A percentile compares a stretch with the other conserved stretches of the same genome.
phyloP scores from a whole-genome alignment of 2,113 vertebrate genomes.

The Myiagra hebetior region DNA sequence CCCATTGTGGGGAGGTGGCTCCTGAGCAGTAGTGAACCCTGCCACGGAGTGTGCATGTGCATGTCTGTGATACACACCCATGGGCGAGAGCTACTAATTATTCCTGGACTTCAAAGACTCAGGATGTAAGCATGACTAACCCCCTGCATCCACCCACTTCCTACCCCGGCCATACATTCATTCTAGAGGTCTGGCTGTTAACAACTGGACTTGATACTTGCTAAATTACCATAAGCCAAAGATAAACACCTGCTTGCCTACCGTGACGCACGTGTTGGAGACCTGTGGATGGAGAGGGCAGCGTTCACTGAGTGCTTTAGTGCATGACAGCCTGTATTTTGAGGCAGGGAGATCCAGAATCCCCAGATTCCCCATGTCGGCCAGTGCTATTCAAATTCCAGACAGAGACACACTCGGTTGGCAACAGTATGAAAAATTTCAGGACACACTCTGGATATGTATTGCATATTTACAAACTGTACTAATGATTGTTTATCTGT shows the following conservation, averaged over 20 bases:
- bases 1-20: not conserved
- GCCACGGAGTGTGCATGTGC: not conserved
- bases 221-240: not conserved
- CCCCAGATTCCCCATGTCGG: rapidly evolving
- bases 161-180: not conserved
- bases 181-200: not conserved
- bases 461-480: not conserved
- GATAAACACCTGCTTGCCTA: not conserved
- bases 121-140: constrained; percentile 7
- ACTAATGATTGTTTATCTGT: not conserved
- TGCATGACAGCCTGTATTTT: not conserved
- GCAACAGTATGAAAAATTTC: not conserved
- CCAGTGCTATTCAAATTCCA: not conserved
- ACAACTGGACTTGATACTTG: not conserved
- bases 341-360: not conserved
- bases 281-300: not conserved
- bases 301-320: not conserved
- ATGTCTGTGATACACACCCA: not conserved
- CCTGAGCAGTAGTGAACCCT: not conserved
- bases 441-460: not conserved
- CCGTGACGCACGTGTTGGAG: not conserved
- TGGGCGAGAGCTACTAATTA: not conserved
- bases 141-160: not conserved
- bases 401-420: not conserved
- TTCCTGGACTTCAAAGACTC: not conserved